Conservation (phyloP, 2,797 vertebrate genomes). For the Orientallactaga sibirica region DNA sequence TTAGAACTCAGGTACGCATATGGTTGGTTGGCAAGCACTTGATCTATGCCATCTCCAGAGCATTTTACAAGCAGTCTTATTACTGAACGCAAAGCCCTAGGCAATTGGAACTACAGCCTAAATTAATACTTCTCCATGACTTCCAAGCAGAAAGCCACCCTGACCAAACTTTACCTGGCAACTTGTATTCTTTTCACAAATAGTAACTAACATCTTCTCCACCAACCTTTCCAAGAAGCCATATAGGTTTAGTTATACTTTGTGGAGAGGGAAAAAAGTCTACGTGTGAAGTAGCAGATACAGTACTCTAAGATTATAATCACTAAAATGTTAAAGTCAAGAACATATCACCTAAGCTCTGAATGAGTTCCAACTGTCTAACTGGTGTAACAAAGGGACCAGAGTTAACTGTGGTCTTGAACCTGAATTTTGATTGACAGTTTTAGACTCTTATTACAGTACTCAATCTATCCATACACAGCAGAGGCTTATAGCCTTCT, state of each 20-base stretch:
- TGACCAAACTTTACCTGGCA: not conserved
- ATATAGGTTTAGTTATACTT: not conserved
- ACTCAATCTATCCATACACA: not conserved
- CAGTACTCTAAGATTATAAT: not conserved
- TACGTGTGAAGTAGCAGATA: slow-evolving; percentile 20
- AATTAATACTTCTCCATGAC: not conserved
- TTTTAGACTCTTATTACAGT: not conserved
- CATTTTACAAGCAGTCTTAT: not conserved
- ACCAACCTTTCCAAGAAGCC: not conserved
- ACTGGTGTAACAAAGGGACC: not conserved
- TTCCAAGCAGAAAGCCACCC: not conserved
- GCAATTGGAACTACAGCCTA: not conserved
- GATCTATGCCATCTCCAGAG: too few relatives aligned
- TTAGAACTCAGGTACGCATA: too few relatives aligned
- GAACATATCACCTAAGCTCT: slow-evolving; percentile 21
- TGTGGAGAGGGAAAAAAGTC: not conserved
- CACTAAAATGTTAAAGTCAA: not conserved
- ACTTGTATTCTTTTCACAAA: slow-evolving; percentile 3
- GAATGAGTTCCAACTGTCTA: not conserved
- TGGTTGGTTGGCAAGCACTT: too few relatives aligned
- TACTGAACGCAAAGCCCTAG: not conserved
- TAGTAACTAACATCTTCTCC: not conserved
- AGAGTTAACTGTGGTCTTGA: not conserved
- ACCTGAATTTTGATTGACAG: not conserved
- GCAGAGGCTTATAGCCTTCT: not conserved